A percentile compares a stretch with the other conserved stretches of the same genome.
Evolutionary conservation across 64 coral and sea anemone species (phyloP).

Genomic region (Orbicella faveolata): DNA sequence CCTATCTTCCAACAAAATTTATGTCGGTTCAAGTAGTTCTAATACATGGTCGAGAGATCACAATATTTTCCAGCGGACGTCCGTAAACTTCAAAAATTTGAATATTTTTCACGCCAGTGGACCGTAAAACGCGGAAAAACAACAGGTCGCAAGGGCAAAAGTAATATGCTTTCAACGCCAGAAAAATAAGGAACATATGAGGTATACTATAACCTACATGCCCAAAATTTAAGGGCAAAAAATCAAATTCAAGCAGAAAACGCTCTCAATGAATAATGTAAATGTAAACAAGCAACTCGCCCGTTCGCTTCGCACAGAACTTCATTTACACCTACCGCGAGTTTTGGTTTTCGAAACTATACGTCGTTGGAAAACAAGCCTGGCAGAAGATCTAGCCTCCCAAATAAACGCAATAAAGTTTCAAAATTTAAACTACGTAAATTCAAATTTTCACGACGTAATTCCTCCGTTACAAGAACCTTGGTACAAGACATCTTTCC

Average conservation of each 20-base stretch:
- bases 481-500: background rate
- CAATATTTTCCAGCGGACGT: constrained; percentile 13
- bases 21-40: background rate
- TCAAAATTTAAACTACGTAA: background rate
- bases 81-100: background rate
- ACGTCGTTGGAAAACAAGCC: background rate
- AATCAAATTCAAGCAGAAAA: constrained; percentile 29
- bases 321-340: background rate
- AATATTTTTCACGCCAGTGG: background rate
- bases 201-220: background rate
- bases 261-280: constrained; percentile 35
- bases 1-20: background rate
- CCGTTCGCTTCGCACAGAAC: background rate
- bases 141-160: background rate
- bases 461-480: background rate
- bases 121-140: constrained; percentile 25
- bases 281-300: constrained; percentile 45
- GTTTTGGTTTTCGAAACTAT: background rate
- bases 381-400: background rate
- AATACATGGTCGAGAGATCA: background rate
- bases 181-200: background rate
- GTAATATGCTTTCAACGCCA: background rate
- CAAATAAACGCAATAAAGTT: background rate
- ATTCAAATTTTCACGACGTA: background rate
- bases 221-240: background rate